Base-by-base conservation (phyloP, 2,797 vertebrate species). In the Rallus crepitans region DNA sequence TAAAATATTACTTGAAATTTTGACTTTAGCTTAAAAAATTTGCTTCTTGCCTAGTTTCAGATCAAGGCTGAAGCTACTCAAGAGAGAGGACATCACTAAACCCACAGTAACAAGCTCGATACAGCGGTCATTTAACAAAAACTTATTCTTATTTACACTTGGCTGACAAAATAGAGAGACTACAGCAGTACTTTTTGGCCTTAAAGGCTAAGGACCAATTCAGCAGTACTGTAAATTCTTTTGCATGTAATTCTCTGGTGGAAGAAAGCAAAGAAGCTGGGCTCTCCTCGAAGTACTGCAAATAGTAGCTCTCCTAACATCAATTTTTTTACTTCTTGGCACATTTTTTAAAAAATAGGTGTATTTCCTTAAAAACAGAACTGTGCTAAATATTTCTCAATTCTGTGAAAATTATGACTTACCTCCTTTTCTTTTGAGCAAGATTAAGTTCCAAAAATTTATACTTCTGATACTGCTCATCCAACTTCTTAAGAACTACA, bases 371-470 rank as follows among this genome's bases (percentile, higher is more conserved):
- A 71, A 45, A 28, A 27, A 17, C 0, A 78, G 4, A 88, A 79
- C 47, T 23, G 13, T 70, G 53, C 77, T 70, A 85, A 82, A 89
- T 71, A 78, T 88, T 91, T 84, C 82, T 28, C 87, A 91, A 48
- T 66, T 79, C 82, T 65, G 57, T 72, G 90, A 93, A 88, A 84
- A 72, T 48, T 19, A 53, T 33, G 28, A 91, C 97, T 96, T 96
- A 99, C 99, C 99, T 98, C 89, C 98, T 98, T 97, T 99, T 99
- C 98, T 99, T 99, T 94, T 99, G 99, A 75, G 98, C 98, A 98
- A 99, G 98, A 97, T 99, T 99, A 97, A 99, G 98, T 96, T 99
- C 99, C 99, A 99, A 99, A 97, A 99, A 99, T 97, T 99, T 99
- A 93, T 99, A 99, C 95, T 99, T 99, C 98, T 99, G 99, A 97